These are phyloP conservation scores for Adoxophyes honmai DNA, from an alignment of 1,140 invertebrate genomes.

Conservation along the genomic window DNA sequence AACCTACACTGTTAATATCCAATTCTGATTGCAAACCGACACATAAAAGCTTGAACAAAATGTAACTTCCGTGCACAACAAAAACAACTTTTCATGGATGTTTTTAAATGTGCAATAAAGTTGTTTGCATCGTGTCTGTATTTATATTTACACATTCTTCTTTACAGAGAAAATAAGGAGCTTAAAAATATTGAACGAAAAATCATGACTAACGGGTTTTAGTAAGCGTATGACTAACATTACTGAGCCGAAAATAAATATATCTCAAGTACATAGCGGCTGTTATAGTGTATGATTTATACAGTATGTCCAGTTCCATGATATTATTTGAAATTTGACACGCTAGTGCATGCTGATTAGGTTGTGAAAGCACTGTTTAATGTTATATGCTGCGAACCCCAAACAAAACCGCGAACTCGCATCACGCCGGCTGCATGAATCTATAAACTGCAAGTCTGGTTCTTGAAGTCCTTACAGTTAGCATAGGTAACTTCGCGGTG, in stretches of 20 bases:
- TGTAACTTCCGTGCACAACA: too few relatives aligned
- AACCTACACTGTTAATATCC: too few relatives aligned
- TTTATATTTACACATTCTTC: neutral
- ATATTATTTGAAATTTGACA: neutral
- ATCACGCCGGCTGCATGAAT: too few relatives aligned
- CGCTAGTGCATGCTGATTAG: neutral
- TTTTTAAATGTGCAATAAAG: slow-evolving; percentile 3
- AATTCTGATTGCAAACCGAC: too few relatives aligned
- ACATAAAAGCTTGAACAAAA: too few relatives aligned
- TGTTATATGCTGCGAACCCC: too few relatives aligned
- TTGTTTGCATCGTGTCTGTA: neutral
- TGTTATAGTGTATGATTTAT: neutral
- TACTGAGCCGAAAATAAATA: slow-evolving; percentile 37
- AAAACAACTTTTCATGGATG: neutral
- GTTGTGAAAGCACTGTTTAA: neutral
- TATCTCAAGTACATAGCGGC: slow-evolving; percentile 23
- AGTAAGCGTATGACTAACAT: slow-evolving; percentile 30
- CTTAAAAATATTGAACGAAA: slow-evolving; percentile 4
- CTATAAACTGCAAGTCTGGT: too few relatives aligned
- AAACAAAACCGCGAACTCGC: too few relatives aligned
- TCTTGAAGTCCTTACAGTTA: too few relatives aligned
- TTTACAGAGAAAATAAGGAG: neutral
- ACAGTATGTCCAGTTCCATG: neutral
- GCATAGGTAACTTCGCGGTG: too few relatives aligned
- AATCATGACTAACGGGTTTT: slow-evolving; percentile 3